Evolutionary conservation across 2,888 invertebrate genomes (phyloP), one percentile per base, ranked within the genome.

Genomic region (Tridacna crocea): DNA sequence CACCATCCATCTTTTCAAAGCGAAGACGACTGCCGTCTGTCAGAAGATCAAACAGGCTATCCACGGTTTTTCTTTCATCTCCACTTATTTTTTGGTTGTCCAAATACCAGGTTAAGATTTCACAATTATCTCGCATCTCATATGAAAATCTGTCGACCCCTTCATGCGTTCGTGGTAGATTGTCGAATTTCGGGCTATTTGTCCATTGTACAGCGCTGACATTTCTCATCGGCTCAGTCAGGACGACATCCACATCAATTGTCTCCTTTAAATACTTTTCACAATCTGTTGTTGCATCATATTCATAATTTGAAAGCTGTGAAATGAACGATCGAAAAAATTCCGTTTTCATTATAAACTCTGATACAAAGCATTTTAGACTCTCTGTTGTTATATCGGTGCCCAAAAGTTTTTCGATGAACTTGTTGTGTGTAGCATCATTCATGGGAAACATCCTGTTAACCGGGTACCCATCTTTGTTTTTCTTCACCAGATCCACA

Each of bases 141-240:
- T 68, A 46, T 36, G 46, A 0, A n/a, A 46, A 68, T 61, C 12
- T 61, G 60, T 15, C 22, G 2, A 26, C 26, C 0, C 26, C 26
- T 4, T 65, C 65, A 4, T 26, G 22, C 10, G 65, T 65, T 65
- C 65, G 22, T 27, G 17, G 1, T 1, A 13, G 10, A 13, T 12
- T 26, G 65, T 65, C 27, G 19, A 55, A 19, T 55, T 55, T 55
- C 10, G 19, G 17, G 55, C 70, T 77, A 15, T 70, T 46, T 0
- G 70, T 68, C 77, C 77, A 77, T 26, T 77, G 70, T 12, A 60
- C n/a, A 46, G 46, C 22, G 22, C 70, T 26, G 58, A 77, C 72
- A 26, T 70, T 61, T 70, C 70, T 77, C 61, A 72, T 60, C 60
- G 77, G 77, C n/a, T 70, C 60, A 6, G 77, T 77, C 11, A 72